Percentiles rank a stretch among this genome's conserved stretches.
Evolutionary conservation across 2,113 vertebrate species (phyloP).

Genomic region (Limnothrissa miodon): DNA sequence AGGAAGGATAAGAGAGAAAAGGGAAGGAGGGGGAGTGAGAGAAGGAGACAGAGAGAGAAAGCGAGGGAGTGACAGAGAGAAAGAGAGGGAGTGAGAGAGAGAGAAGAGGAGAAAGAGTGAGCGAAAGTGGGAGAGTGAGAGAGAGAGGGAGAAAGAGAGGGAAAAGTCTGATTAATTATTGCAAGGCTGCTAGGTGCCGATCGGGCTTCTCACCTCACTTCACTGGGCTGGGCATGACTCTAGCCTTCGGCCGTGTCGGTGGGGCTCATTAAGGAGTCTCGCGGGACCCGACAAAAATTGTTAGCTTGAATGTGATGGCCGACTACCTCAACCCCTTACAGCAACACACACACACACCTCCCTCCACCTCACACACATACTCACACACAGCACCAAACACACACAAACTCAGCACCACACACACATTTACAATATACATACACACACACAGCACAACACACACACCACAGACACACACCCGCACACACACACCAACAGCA

Average conservation of each 20-base stretch:
- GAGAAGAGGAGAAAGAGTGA: background rate
- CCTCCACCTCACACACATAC: background rate
- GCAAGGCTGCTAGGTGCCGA: slow-evolving; percentile 84
- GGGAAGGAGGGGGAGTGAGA: background rate
- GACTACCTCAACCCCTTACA: slow-evolving; percentile 66
- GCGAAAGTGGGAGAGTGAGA: background rate
- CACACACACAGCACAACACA: background rate
- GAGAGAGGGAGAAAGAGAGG: background rate
- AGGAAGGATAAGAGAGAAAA: slow-evolving; percentile 5
- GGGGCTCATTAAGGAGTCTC: slow-evolving; percentile 94
- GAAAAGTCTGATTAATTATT: slow-evolving; percentile 87
- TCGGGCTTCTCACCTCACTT: slow-evolving; percentile 94
- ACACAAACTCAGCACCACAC: background rate
- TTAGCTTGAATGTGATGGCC: slow-evolving; percentile 87
- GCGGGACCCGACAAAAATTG: slow-evolving; percentile 88
- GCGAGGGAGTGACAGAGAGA: slow-evolving; percentile 30
- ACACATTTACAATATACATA: background rate
- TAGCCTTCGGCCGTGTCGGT: slow-evolving; percentile 92
- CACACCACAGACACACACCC: background rate
- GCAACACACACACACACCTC: slow-evolving; percentile 21
- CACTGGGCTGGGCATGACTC: slow-evolving; percentile 81
- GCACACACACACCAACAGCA: slow-evolving; percentile 9
- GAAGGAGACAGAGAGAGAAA: slow-evolving; percentile 20
- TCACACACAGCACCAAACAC: background rate
- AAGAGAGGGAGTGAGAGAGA: slow-evolving; percentile 4